A percentile compares a stretch with the other conserved stretches of the same genome.
These are phyloP conservation scores for Tethya wilhelma DNA, from an alignment of 37 sponge, comb jelly and placozoan species.

Conservation along the genomic window DNA sequence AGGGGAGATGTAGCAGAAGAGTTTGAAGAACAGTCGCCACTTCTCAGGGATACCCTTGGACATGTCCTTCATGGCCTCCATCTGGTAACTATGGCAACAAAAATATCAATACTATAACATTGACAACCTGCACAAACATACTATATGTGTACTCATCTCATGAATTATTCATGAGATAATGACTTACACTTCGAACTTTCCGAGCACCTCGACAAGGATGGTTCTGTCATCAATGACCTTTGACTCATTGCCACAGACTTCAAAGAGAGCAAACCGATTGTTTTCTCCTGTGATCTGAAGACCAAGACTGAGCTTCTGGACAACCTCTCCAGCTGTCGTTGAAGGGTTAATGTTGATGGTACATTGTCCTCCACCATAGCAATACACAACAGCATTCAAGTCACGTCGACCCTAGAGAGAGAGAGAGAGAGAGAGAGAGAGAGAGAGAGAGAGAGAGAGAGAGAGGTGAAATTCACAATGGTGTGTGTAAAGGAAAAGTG, in stretches of 20 bases:
- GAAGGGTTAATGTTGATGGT: conserved; percentile 79
- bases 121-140: neutral
- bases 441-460: conserved; percentile 3
- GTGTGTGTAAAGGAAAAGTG: too few species aligned
- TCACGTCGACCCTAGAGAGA: conserved; percentile 78
- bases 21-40: conserved; percentile 85
- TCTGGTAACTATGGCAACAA: conserved; percentile 20
- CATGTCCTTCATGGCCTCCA: conserved; percentile 37
- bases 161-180: neutral
- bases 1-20: conserved; percentile 81
- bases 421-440: conserved; percentile 5
- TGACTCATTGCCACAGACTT: conserved; percentile 63
- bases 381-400: conserved; percentile 65
- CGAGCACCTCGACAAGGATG: conserved; percentile 85
- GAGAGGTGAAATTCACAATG: too few species aligned
- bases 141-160: too few species aligned
- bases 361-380: conserved; percentile 84
- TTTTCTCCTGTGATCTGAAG: conserved; percentile 56
- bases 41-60: conserved; percentile 32
- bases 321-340: conserved; percentile 89
- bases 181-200: conserved; percentile 88
- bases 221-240: conserved; percentile 84
- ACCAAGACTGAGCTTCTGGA: conserved; percentile 73
- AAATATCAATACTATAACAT: neutral
- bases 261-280: conserved; percentile 95